Evolutionary conservation across 2,888 invertebrate genomes (phyloP).

Genomic region (Agonopterix subpropinquella): DNA sequence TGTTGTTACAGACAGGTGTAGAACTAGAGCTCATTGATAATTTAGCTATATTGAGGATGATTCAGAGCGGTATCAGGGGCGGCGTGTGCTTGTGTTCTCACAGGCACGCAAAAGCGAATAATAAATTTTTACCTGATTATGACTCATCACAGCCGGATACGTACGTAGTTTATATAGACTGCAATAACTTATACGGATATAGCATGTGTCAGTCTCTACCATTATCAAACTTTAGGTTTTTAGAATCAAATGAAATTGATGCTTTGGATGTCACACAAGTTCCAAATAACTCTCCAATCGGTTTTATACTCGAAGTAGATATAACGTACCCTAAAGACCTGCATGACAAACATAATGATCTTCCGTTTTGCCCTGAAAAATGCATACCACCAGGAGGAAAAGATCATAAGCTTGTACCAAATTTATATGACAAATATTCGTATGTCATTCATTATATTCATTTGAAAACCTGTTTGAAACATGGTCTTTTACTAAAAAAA

Average conservation of each 20-base stretch:
- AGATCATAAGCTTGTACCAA: no score
- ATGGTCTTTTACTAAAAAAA: no score
- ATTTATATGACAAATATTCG: no score
- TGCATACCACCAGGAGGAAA: no score
- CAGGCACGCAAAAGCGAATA: constrained; percentile 1
- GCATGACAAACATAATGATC: no score
- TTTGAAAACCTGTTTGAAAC: no score
- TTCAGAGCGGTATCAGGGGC: constrained; percentile 1
- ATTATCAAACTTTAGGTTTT: background rate
- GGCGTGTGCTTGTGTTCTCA: constrained; percentile 1
- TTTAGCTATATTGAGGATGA: background rate
- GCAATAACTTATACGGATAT: background rate
- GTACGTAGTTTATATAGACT: background rate
- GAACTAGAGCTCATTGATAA: constrained; percentile 1
- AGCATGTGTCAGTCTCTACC: background rate
- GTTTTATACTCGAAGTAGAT: constrained; percentile 28
- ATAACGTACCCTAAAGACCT: constrained; percentile 20
- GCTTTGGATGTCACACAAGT: background rate
- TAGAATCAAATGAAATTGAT: background rate
- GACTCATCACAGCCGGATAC: background rate
- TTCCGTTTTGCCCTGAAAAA: no score
- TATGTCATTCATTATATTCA: no score
- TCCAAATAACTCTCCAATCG: no score
- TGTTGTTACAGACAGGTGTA: constrained; percentile 1
- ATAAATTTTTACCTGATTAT: background rate